A percentile compares a stretch with the other conserved stretches of the same genome.
Evolutionary conservation across 1,140 invertebrate species (phyloP).

Genomic region (Ips typographus): DNA sequence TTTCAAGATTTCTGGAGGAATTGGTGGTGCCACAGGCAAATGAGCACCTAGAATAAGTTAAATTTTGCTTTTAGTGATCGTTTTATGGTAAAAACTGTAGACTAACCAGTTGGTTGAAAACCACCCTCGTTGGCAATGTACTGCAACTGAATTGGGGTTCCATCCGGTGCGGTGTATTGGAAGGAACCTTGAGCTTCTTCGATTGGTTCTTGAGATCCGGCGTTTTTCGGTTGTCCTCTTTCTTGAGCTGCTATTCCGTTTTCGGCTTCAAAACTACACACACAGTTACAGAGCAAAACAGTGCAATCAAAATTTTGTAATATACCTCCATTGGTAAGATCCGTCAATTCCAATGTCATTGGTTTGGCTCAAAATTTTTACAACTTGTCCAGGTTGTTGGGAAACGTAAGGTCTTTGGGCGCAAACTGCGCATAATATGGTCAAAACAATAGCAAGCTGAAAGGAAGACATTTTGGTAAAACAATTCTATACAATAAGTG

Average conservation of each 20-base stretch:
- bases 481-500: neutral
- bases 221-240: slow-evolving; percentile 60
- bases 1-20: slow-evolving; percentile 49
- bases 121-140: slow-evolving; percentile 62
- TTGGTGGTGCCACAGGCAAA: slow-evolving; percentile 58
- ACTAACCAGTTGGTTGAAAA: slow-evolving; percentile 56
- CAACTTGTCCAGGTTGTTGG: slow-evolving; percentile 39
- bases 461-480: slow-evolving; percentile 5
- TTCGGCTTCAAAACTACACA: slow-evolving; percentile 63
- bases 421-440: slow-evolving; percentile 11
- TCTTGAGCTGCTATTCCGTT: slow-evolving; percentile 67
- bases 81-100: neutral
- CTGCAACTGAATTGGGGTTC: slow-evolving; percentile 53
- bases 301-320: neutral
- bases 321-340: slow-evolving; percentile 52
- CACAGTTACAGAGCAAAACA: slow-evolving; percentile 7
- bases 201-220: slow-evolving; percentile 44
- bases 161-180: slow-evolving; percentile 59
- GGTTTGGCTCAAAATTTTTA: slow-evolving; percentile 53
- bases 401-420: slow-evolving; percentile 10
- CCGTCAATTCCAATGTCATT: slow-evolving; percentile 57
- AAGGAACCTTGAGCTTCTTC: slow-evolving; percentile 45
- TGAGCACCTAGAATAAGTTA: slow-evolving; percentile 44
- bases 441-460: slow-evolving; percentile 14
- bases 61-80: neutral